phyloP scores from a whole-genome alignment of 2,888 invertebrate species.

The Andrena camellia region DNA sequence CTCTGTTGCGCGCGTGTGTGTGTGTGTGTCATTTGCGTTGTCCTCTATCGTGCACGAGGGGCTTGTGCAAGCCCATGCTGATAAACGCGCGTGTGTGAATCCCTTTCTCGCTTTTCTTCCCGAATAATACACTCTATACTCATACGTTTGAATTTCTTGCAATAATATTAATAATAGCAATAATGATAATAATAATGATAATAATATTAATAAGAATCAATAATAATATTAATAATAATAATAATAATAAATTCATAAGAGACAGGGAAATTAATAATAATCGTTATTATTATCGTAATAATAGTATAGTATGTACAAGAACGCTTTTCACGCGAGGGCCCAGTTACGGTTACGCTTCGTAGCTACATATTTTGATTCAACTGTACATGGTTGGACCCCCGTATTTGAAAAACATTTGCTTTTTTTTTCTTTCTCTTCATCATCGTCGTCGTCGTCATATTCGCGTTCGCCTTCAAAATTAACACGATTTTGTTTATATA shows the following conservation, averaged over 20 bases:
- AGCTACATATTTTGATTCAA: conserved; percentile 77
- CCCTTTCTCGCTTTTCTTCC: conserved; percentile 59
- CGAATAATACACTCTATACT: conserved; percentile 77
- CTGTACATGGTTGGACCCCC: conserved; percentile 81
- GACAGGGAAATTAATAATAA: conserved; percentile 82
- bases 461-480: conserved; percentile 69
- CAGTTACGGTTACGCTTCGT: conserved; percentile 75
- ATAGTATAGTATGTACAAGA: conserved; percentile 83
- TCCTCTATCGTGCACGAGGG: conserved; percentile 5
- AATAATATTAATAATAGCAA: conserved; percentile 77
- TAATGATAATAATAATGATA: conserved; percentile 78
- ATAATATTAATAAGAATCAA: conserved; percentile 68
- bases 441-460: no score
- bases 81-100: conserved; percentile 65
- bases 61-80: conserved; percentile 43
- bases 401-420: conserved; percentile 71
- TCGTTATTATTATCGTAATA: conserved; percentile 79
- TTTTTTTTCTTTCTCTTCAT: conserved; percentile 34
- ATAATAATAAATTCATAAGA: conserved; percentile 83
- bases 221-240: conserved; percentile 77
- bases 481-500: conserved; percentile 76
- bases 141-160: conserved; percentile 64
- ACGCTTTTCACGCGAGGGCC: conserved; percentile 79
- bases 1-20: conserved; percentile 16
- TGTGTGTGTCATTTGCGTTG: background rate